Evolutionary conservation across 2,113 vertebrate species (phyloP), one percentile per base, ranked within the genome.

Genomic region (Willisornis vidua): DNA sequence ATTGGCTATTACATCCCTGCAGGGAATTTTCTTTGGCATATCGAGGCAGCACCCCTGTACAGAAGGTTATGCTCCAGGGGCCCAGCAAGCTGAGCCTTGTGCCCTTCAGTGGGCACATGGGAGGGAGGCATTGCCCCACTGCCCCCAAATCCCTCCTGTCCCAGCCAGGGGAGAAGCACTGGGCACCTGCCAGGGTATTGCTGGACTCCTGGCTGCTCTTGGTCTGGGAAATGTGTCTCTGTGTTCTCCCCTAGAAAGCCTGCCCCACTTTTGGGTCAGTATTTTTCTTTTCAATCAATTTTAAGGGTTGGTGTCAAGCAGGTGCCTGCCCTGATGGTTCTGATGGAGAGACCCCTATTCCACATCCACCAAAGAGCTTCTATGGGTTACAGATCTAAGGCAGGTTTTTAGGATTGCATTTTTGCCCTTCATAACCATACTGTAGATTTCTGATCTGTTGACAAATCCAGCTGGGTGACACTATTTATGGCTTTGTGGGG

Each of bases 401-500:
- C 62, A 54, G 39, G 11, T 78, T 87, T 94, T 95, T 87, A 58
- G 89, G 62, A 66, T 65, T 89, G 41, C 87, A 3, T 84, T 94
- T 88, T 51, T 94, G 18, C 68, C 73, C 57, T 95, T 96, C 45
- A 29, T 85, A 96, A 85, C 51, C 82, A 46, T 82, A 37, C 89
- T 96, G 86, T 63, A 85, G 75, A 83, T 95, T 97, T 93, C 82
- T 86, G 93, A 73, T 94, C 87, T 66, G 89, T 77, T 91, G 91
- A 93, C 79, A 96, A 39, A 94, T 94, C 95, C 85, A 94, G 77
- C 48, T 1, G 12, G 67, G 79, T 95, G 82, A 89, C 94, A 80
- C 74, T 78, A 79, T 95, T 97, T 90, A 90, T 84, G 95, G 88
- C 83, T 97, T 97, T 95, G 48, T 54, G 76, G 89, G 81, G 78